Evolutionary conservation across 2,113 vertebrate genomes (phyloP).

Genomic region (Callocephalon fimbriatum): DNA sequence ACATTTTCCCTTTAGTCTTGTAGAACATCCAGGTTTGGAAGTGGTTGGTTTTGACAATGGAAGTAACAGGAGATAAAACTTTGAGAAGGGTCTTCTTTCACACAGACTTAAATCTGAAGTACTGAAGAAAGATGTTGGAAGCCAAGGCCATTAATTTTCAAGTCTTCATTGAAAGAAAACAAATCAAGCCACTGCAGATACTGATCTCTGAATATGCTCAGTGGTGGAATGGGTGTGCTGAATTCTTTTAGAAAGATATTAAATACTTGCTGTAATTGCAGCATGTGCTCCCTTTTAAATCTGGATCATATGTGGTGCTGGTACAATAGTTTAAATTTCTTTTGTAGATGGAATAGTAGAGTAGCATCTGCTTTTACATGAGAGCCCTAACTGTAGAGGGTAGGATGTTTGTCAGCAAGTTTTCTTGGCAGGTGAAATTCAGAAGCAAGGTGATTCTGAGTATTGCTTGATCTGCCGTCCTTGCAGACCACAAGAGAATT

Average conservation of each 20-base stretch:
- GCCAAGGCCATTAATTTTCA: background rate
- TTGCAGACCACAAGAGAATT: background rate
- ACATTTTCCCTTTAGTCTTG: background rate
- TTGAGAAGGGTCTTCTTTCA: background rate
- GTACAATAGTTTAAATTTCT: background rate
- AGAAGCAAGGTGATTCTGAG: background rate
- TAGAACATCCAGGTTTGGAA: background rate
- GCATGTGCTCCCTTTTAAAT: fast-evolving
- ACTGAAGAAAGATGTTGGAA: background rate
- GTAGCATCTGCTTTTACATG: background rate
- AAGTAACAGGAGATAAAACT: background rate
- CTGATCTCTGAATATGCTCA: background rate
- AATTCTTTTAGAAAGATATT: background rate
- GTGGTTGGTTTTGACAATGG: background rate
- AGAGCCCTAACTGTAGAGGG: background rate
- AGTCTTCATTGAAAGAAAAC: background rate
- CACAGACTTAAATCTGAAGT: background rate
- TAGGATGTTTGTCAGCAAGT: background rate
- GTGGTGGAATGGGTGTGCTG: background rate
- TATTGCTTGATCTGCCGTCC: background rate
- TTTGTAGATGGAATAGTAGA: background rate
- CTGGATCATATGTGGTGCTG: background rate
- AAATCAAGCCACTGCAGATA: background rate
- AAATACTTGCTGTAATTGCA: background rate
- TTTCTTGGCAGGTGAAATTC: background rate